phyloP scores from a whole-genome alignment of 2,113 vertebrate species.

The Xerus inauris region DNA sequence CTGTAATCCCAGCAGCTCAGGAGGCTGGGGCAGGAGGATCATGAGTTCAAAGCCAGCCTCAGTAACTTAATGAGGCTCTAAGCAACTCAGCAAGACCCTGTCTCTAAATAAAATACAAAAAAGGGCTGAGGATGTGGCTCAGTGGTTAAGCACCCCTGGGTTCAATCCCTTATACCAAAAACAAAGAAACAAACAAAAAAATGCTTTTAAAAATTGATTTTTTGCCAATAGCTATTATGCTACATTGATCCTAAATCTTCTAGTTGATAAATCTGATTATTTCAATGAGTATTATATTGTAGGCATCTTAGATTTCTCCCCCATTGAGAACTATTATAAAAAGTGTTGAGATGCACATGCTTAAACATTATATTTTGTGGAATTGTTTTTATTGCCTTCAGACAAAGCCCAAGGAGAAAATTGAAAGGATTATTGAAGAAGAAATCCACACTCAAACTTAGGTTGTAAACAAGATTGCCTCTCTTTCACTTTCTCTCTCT shows the following conservation, averaged over 20 bases:
- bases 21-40: no score
- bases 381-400: background rate
- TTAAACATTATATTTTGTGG: background rate
- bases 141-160: no score
- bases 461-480: background rate
- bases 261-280: conserved; percentile 25
- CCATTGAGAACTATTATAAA: background rate
- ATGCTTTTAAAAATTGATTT: background rate
- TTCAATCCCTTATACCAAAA: no score
- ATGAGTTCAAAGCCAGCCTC: no score
- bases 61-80: no score
- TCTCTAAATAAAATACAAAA: no score
- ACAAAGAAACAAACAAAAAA: no score
- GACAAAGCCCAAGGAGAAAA: background rate
- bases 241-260: background rate
- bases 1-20: no score
- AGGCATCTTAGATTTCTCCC: background rate
- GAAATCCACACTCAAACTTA: background rate
- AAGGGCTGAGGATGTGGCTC: no score
- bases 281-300: background rate
- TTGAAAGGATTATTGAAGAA: conserved; percentile 25
- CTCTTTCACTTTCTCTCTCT: no score
- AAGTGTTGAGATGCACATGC: background rate
- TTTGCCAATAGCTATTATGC: background rate
- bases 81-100: no score